phyloP scores from a whole-genome alignment of 92 coral and sea anemone genomes.

The Siderastrea radians region DNA sequence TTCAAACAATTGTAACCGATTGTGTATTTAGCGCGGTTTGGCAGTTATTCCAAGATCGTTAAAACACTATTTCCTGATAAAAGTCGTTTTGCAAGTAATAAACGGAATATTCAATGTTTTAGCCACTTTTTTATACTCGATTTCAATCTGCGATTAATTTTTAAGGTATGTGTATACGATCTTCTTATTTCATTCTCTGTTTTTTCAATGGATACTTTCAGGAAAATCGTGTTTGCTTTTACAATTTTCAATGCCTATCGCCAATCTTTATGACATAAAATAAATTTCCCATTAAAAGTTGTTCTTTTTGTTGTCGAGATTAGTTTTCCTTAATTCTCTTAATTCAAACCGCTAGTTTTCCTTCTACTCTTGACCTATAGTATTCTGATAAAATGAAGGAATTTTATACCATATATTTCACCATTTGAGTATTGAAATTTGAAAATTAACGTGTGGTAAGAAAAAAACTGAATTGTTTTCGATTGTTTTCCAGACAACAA shows the following conservation, averaged over 20 bases:
- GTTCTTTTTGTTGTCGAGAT: constrained; percentile 19
- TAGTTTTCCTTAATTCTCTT: not conserved
- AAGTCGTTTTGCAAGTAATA: constrained; percentile 14
- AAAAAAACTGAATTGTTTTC: not conserved
- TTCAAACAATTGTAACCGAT: constrained; percentile 44
- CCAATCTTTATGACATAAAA: constrained; percentile 30
- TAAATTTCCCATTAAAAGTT: constrained; percentile 9
- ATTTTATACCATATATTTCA: not conserved
- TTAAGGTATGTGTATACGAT: too few species aligned
- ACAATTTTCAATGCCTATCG: constrained; percentile 22
- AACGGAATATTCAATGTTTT: not conserved
- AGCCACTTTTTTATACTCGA: not conserved
- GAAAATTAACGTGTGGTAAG: not conserved
- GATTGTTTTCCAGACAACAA: not conserved
- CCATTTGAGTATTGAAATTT: not conserved
- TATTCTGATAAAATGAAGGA: too few species aligned
- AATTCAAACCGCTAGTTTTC: not conserved
- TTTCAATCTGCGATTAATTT: not conserved
- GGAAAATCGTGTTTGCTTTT: constrained; percentile 14
- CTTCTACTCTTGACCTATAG: not conserved
- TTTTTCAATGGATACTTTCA: not conserved
- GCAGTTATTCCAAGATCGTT: constrained; percentile 21
- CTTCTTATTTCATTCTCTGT: not conserved
- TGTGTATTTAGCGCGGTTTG: constrained; percentile 29
- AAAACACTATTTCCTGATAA: constrained; percentile 33